Base-by-base conservation (phyloP, 2,888 invertebrate species). In the Cyaniris semiargus region DNA sequence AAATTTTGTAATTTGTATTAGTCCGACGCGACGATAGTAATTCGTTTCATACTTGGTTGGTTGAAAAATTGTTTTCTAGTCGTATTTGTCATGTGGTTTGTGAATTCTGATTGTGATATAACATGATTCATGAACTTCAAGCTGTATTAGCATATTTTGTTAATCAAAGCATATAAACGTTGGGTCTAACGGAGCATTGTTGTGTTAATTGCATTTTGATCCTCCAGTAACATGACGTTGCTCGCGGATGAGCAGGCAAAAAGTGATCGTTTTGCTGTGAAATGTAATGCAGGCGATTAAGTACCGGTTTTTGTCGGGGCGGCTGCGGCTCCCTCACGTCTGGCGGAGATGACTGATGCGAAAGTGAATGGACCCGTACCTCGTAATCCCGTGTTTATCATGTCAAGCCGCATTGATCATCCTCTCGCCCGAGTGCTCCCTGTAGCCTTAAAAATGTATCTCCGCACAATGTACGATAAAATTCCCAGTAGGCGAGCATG, bases 261-360 rank as follows among this genome's bases (percentile, higher is more conserved):
- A 81, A 81, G 79, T 56, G 76, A 79, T 78, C 78, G 79, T 87
- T 87, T 87, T 87, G 85, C 85, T 84, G 80, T 84, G 83, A 84
- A 83, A 84, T 86, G 83, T 87, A 86, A 87, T 87, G 88, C 87
- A 90, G 89, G 88, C 86, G 86, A 86, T 84, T 79, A 78, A 78
- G 80, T 88, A 92, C 93, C 91, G 91, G 92, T 92, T 66, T 66
- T 66, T 66, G 27, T 91, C 81, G 84, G 84, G 82, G 84, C 85
- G 93, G 93, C 93, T 92, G 85, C 85, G 93, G 93, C 93, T 93
- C 93, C 93, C 82, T 86, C 83, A 79, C 86, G 93, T 93, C 93
- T 93, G 86, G 89, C 87, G 82, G 84, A 85, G 85, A 85, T 66
- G 66, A 31, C 66, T 66, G 66, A 66, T 85, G 84, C 83, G 82